Conservation (phyloP, 2,888 invertebrate genomes). For the Leistus spinibarbis region DNA sequence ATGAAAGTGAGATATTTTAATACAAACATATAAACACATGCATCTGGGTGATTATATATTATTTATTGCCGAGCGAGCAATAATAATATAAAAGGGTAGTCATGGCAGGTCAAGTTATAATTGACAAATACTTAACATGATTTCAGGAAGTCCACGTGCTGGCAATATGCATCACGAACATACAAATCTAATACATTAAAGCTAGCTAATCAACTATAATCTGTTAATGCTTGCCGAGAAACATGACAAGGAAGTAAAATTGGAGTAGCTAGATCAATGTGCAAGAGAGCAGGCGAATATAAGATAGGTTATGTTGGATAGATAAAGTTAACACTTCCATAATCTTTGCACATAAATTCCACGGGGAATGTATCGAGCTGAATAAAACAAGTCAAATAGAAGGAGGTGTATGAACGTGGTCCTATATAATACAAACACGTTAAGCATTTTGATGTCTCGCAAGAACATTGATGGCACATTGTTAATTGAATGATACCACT, state of each 20-base stretch:
- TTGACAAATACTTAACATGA: neutral
- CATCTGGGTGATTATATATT: no score
- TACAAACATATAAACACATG: no score
- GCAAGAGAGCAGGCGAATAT: neutral
- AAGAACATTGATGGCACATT: neutral
- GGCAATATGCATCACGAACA: neutral
- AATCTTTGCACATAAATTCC: slow-evolving; percentile 36
- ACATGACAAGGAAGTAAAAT: neutral
- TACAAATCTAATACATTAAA: slow-evolving; percentile 28
- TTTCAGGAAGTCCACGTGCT: neutral
- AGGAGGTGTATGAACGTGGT: neutral
- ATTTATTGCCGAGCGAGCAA: neutral
- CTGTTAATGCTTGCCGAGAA: slow-evolving; percentile 17
- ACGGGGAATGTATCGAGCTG: neutral
- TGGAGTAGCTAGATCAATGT: neutral
- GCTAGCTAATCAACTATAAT: slow-evolving; percentile 33
- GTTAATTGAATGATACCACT: neutral
- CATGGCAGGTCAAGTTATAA: neutral
- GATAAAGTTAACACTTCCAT: slow-evolving; percentile 33
- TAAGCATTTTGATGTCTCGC: neutral
- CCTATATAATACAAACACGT: neutral
- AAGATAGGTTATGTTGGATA: slow-evolving; percentile 22
- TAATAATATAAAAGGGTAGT: neutral
- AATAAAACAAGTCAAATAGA: slow-evolving; percentile 1
- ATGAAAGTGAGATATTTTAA: no score